Percentiles rank a stretch among this genome's conserved stretches.
These are phyloP conservation scores for Anser brachyrhynchus DNA, from an alignment of 2,113 vertebrate species.

Conservation along the genomic window DNA sequence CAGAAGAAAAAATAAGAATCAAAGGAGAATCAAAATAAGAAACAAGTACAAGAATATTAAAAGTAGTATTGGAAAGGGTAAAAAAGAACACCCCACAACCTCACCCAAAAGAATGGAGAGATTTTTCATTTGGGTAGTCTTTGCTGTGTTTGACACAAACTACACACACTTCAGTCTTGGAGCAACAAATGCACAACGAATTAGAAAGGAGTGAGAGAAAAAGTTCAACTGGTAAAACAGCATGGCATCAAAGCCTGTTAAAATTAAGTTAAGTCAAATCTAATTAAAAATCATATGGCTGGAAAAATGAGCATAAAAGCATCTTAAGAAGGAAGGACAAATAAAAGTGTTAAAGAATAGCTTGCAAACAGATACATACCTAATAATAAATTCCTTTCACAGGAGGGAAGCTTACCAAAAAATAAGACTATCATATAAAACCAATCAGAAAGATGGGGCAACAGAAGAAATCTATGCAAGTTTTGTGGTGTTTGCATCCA, in stretches of 20 bases:
- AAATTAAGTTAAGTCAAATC: background rate
- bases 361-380: background rate
- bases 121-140: background rate
- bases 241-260: background rate
- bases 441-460: background rate
- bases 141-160: background rate
- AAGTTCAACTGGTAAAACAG: background rate
- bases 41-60: background rate
- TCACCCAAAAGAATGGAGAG: background rate
- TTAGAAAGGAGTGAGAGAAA: background rate
- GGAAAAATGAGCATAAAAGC: background rate
- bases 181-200: background rate
- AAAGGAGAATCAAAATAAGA: background rate
- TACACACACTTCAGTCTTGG: background rate
- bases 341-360: background rate
- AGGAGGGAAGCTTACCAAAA: background rate
- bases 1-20: background rate
- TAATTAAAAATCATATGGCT: background rate
- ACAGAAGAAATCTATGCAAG: background rate
- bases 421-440: background rate
- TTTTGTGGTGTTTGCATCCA: background rate
- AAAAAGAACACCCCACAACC: background rate
- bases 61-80: background rate
- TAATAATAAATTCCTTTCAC: background rate
- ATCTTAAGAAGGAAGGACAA: background rate